Conservation (phyloP, 2,113 vertebrate genomes). For the Atrichornis clamosus region DNA sequence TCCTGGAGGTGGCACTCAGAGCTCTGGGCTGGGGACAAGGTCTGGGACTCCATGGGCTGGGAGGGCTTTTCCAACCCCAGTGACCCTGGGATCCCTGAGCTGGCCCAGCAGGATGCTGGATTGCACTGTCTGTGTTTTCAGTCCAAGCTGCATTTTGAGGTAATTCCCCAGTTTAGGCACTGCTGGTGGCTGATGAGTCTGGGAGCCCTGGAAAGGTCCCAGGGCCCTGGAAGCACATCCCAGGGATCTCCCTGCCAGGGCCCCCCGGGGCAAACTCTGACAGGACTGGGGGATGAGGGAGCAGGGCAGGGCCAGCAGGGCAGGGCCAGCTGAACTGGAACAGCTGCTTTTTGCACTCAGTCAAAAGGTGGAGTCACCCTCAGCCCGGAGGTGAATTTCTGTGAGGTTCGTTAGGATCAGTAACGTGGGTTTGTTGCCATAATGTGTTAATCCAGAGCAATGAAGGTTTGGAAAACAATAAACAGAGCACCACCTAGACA, state of each 20-base stretch:
- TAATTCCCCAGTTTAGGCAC: not conserved
- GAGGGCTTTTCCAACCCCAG: not conserved
- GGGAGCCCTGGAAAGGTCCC: not conserved
- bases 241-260: not conserved
- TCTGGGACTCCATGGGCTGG: not conserved
- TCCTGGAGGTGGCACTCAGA: not conserved
- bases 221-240: not conserved
- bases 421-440: not conserved
- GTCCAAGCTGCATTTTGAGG: not conserved
- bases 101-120: rapidly evolving
- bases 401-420: not conserved
- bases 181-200: not conserved
- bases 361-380: not conserved
- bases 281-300: not conserved
- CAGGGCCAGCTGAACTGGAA: not conserved
- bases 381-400: not conserved
- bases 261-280: not conserved
- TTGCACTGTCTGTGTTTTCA: rapidly evolving
- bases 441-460: not conserved
- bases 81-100: not conserved
- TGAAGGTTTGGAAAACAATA: not conserved
- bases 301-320: not conserved
- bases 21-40: not conserved
- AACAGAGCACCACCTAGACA: too few species aligned
- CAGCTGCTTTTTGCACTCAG: not conserved